phyloP scores from a whole-genome alignment of 2,888 invertebrate genomes.

The Apotomis capreana region DNA sequence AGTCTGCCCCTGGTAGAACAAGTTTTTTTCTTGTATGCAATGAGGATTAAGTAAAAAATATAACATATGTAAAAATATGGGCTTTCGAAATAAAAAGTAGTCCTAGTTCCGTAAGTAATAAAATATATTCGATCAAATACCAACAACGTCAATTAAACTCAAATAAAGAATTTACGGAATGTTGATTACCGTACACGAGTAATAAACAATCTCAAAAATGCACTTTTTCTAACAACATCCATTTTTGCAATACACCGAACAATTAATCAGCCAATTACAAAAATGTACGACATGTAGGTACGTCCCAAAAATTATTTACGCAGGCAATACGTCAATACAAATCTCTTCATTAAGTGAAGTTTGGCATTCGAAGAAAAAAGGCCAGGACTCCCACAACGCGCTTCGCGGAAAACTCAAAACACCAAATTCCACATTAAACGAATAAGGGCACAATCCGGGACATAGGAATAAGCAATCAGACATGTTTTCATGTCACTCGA shows the following conservation, averaged over 20 bases:
- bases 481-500: constrained; percentile 54
- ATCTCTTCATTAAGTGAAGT: constrained; percentile 73
- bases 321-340: constrained; percentile 68
- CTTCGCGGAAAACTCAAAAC: constrained; percentile 76
- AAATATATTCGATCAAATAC: too few relatives aligned
- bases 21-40: too few relatives aligned
- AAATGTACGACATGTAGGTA: constrained; percentile 47
- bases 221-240: constrained; percentile 14
- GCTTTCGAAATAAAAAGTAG: background rate
- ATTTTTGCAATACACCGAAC: constrained; percentile 20
- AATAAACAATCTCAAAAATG: constrained; percentile 2
- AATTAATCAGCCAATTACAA: constrained; percentile 44
- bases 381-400: constrained; percentile 73
- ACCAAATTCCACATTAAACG: constrained; percentile 71
- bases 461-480: constrained; percentile 51
- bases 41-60: too few relatives aligned
- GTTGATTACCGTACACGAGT: constrained; percentile 1
- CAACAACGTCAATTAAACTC: background rate
- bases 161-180: background rate
- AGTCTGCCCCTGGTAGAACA: too few relatives aligned
- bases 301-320: constrained; percentile 60
- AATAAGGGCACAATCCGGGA: constrained; percentile 57
- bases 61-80: background rate
- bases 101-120: background rate
- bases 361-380: constrained; percentile 62